Base-by-base conservation (phyloP, 1,140 invertebrate genomes). In the Bursaphelenchus mucronatus region DNA sequence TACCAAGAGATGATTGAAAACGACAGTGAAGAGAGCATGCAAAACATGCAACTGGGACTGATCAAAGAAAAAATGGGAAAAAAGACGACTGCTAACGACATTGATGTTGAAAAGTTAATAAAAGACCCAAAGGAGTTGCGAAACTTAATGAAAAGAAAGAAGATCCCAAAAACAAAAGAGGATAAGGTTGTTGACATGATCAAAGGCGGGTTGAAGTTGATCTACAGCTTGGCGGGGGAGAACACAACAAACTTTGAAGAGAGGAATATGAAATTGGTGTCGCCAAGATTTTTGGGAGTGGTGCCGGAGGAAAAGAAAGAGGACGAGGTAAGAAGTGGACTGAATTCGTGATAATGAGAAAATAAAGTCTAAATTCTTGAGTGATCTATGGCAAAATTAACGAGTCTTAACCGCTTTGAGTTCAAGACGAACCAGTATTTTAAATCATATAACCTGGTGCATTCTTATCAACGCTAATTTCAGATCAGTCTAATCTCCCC, bases 161-260 rank as follows among this genome's bases (percentile, higher is more conserved):
- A 57, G 19, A 70, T 73, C 10, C 17, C 21, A n/a, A 74, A 74
- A 21, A 69, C 69, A 13, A 47, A 67, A 30, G 30, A 30, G 40
- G 52, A 74, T 19, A 64, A 58, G 8, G 3, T 72, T n/a, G 45
- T 76, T 7, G 47, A 55, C 11, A 56, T 75, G 13, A 52, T 75
- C 9, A 47, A 75, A 51, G 71, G 77, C 19, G 75, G 66, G 19
- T 41, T 75, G 11, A 77, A 77, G 50, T 47, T 75, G 30, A 68
- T 62, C 4, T 67, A 75, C 49, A 43, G 71, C 6, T 10, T 75
- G 21, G 21, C 66, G 1, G 74, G 74, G 0, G 47, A 77, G 41
- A 75, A 75, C 55, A 56, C 61, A 8, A 63, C 71, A 0, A 63
- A 70, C 7, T 67, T 75, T 15, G 74, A 75, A 17, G 49, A 74